Evolutionary conservation across 2,113 vertebrate species (phyloP).

Genomic region (Otolemur garnettii): DNA sequence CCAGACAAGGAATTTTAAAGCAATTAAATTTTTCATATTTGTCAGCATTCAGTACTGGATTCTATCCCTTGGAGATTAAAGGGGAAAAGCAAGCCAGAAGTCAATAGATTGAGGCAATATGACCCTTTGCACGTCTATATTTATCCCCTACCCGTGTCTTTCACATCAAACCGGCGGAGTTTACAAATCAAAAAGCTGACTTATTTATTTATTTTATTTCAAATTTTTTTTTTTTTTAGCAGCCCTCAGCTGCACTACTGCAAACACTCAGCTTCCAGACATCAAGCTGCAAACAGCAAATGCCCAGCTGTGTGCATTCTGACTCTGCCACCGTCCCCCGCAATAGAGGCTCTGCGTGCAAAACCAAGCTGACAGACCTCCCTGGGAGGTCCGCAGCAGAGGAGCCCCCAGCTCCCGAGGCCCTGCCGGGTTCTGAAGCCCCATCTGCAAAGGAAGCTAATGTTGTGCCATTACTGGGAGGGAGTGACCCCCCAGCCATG

Average conservation of each 20-base stretch:
- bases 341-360: conserved; percentile 51
- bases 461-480: neutral
- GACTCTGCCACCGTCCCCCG: conserved; percentile 52
- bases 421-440: neutral
- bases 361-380: neutral
- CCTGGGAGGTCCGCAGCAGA: neutral
- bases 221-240: conserved; percentile 64
- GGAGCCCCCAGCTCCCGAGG: neutral
- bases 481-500: neutral
- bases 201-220: conserved; percentile 60
- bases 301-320: conserved; percentile 74
- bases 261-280: conserved; percentile 76
- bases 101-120: conserved; percentile 43
- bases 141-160: conserved; percentile 77
- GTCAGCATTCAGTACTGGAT: neutral
- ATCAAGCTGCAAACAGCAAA: conserved; percentile 74
- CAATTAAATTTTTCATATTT: neutral
- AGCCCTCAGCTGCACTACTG: conserved; percentile 80
- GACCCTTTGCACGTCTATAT: conserved; percentile 60
- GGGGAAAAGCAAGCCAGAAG: conserved; percentile 35
- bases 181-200: conserved; percentile 82
- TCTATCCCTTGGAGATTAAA: conserved; percentile 3
- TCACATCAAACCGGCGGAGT: conserved; percentile 81
- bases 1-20: neutral
- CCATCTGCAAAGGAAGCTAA: neutral